phyloP scores from a whole-genome alignment of 2,797 vertebrate species.

The Protosalanx chinensis region DNA sequence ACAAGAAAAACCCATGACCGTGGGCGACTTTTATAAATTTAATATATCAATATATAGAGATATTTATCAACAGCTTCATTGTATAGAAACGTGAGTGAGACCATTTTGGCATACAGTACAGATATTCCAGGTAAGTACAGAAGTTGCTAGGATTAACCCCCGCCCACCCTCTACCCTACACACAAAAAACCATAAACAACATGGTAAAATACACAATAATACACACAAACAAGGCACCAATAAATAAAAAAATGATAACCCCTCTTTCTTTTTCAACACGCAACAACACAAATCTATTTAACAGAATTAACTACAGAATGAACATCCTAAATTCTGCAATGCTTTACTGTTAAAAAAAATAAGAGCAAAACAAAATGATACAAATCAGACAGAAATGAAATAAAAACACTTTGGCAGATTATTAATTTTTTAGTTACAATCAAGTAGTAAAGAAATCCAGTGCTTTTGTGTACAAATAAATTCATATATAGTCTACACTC shows the following conservation, averaged over 20 bases:
- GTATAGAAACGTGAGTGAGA: slow-evolving; percentile 83
- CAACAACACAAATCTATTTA: slow-evolving; percentile 61
- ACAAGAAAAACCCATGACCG: slow-evolving; percentile 17
- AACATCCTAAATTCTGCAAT: slow-evolving; percentile 64
- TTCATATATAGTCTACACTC: slow-evolving; percentile 78
- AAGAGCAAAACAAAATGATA: slow-evolving; percentile 45
- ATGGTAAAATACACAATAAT: slow-evolving; percentile 72
- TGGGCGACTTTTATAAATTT: slow-evolving; percentile 78
- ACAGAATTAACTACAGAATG: slow-evolving; percentile 73
- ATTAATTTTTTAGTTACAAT: slow-evolving; percentile 85
- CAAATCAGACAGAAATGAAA: slow-evolving; percentile 45
- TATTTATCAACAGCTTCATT: slow-evolving; percentile 84
- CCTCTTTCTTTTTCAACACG: slow-evolving; percentile 51
- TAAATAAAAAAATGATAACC: slow-evolving; percentile 78
- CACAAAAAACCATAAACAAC: slow-evolving; percentile 59
- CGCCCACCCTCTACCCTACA: slow-evolving; percentile 27
- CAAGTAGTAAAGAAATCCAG: slow-evolving; percentile 85
- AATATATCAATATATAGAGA: slow-evolving; percentile 87
- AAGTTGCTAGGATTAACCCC: slow-evolving; percentile 66
- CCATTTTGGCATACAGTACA: slow-evolving; percentile 85
- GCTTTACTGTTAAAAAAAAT: slow-evolving; percentile 72
- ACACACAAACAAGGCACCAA: slow-evolving; percentile 81
- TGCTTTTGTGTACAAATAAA: slow-evolving; percentile 81
- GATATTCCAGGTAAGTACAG: slow-evolving; percentile 80
- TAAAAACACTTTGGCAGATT: slow-evolving; percentile 82